phyloP scores from a whole-genome alignment of 1,140 invertebrate species.

The Kradibia gibbosae region DNA sequence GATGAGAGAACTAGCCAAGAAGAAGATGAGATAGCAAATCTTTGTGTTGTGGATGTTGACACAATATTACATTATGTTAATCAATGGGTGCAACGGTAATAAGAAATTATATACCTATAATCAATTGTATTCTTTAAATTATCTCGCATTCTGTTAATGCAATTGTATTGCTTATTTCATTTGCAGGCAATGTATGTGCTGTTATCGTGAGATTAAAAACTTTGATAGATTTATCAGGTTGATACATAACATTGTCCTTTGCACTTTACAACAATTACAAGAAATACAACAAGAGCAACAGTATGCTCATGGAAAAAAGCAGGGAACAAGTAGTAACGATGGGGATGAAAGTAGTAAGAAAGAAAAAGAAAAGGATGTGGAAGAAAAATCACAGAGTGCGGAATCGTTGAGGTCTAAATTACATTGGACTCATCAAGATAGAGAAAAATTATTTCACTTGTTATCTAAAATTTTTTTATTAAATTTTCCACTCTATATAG shows the following conservation, averaged over 20 bases:
- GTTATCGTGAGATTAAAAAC: conserved; percentile 91
- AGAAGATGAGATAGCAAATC: conserved; percentile 63
- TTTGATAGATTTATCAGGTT: conserved; percentile 90
- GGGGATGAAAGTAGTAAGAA: conserved; percentile 61
- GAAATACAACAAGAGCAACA: conserved; percentile 77
- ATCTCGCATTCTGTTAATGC: neutral
- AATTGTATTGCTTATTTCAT: conserved; percentile 38
- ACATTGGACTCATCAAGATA: conserved; percentile 82
- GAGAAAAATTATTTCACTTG: conserved; percentile 84
- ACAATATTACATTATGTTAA: conserved; percentile 70
- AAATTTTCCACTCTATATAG: conserved; percentile 93
- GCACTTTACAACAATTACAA: conserved; percentile 83
- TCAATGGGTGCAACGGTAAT: conserved; percentile 70
- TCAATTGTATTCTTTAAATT: neutral
- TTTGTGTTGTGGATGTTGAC: conserved; percentile 67
- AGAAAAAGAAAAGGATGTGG: conserved; percentile 55
- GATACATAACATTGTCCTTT: conserved; percentile 85
- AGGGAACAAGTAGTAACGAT: conserved; percentile 49
- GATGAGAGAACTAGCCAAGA: conserved; percentile 68
- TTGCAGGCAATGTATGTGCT: conserved; percentile 92
- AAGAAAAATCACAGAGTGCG: conserved; percentile 52
- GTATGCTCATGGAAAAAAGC: conserved; percentile 61
- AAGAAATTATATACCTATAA: conserved; percentile 1
- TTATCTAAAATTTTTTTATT: conserved; percentile 87
- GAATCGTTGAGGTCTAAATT: conserved; percentile 49